A percentile compares a stretch with the other conserved stretches of the same genome.
Evolutionary conservation across 2,888 invertebrate species (phyloP).

Genomic region (Petrolisthes manimaculis): DNA sequence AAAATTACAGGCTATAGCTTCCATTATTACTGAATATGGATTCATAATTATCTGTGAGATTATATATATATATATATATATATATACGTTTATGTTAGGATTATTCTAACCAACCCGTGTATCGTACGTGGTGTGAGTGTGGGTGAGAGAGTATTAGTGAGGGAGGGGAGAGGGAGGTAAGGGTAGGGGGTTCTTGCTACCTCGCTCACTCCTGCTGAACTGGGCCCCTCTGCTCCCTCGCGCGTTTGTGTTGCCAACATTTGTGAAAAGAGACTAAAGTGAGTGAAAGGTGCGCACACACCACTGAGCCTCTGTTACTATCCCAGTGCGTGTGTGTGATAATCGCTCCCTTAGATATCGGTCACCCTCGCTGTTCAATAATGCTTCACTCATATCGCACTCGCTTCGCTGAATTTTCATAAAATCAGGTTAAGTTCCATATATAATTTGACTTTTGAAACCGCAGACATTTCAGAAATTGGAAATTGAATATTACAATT

Average conservation of each 20-base stretch:
- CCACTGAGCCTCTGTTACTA: slow-evolving; percentile 42
- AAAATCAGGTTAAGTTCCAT: slow-evolving; percentile 33
- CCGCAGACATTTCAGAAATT: slow-evolving; percentile 5
- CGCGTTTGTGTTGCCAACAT: slow-evolving; percentile 21
- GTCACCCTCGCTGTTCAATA: slow-evolving; percentile 43
- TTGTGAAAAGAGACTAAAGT: slow-evolving; percentile 6
- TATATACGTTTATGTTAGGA: not conserved
- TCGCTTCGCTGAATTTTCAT: slow-evolving; percentile 30
- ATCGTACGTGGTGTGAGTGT: not conserved
- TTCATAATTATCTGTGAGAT: not conserved
- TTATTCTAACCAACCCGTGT: not conserved
- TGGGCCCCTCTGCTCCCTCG: not conserved
- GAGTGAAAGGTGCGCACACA: not conserved
- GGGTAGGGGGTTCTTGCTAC: not conserved
- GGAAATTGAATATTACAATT: slow-evolving; percentile 14
- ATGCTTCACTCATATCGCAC: slow-evolving; percentile 47
- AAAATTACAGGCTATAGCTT: no score
- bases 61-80: not conserved
- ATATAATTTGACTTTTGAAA: slow-evolving; percentile 33
- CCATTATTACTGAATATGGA: not conserved
- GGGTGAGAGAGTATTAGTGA: not conserved
- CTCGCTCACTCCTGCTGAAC: slow-evolving; percentile 19
- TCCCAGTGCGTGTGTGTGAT: slow-evolving; percentile 45
- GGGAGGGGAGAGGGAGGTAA: not conserved
- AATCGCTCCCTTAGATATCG: slow-evolving; percentile 51